A percentile compares a stretch with the other conserved stretches of the same genome.
These are phyloP conservation scores for Pangasianodon hypophthalmus DNA, from an alignment of 2,113 vertebrate species.

Conservation along the genomic window DNA sequence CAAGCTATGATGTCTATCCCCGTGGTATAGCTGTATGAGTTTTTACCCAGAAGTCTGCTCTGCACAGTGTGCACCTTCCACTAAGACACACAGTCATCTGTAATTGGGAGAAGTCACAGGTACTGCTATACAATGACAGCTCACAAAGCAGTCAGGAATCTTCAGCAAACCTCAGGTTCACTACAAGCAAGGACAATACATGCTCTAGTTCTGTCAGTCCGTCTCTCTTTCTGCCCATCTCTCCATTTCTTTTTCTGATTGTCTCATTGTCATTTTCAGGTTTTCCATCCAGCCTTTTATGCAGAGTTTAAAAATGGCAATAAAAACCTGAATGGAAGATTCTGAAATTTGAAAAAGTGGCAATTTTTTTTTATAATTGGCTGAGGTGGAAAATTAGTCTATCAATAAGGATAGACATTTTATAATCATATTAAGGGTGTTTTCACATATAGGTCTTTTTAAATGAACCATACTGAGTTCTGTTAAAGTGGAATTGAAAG, in stretches of 20 bases:
- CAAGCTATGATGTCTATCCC: not conserved
- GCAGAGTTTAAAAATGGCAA: not conserved
- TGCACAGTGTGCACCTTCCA: not conserved
- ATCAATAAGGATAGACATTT: not conserved
- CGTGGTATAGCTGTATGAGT: not conserved
- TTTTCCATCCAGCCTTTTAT: not conserved
- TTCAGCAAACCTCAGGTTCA: slow-evolving; percentile 41
- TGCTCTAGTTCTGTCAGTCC: not conserved
- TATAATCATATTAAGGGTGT: not conserved
- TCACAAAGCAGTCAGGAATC: slow-evolving; percentile 52
- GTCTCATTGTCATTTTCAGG: not conserved
- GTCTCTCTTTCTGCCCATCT: not conserved
- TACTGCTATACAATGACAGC: slow-evolving; percentile 14
- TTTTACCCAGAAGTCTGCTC: not conserved
- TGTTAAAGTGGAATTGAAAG: not conserved
- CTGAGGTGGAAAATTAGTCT: not conserved
- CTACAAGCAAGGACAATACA: slow-evolving; percentile 4
- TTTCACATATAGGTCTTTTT: not conserved
- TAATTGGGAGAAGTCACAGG: not conserved
- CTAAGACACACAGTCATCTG: not conserved
- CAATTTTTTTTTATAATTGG: not conserved
- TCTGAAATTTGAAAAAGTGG: not conserved
- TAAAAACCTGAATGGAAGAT: not conserved
- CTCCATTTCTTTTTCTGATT: not conserved
- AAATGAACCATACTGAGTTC: not conserved